phyloP scores from a whole-genome alignment of 2,113 vertebrate genomes.

The Brienomyrus longianalis region DNA sequence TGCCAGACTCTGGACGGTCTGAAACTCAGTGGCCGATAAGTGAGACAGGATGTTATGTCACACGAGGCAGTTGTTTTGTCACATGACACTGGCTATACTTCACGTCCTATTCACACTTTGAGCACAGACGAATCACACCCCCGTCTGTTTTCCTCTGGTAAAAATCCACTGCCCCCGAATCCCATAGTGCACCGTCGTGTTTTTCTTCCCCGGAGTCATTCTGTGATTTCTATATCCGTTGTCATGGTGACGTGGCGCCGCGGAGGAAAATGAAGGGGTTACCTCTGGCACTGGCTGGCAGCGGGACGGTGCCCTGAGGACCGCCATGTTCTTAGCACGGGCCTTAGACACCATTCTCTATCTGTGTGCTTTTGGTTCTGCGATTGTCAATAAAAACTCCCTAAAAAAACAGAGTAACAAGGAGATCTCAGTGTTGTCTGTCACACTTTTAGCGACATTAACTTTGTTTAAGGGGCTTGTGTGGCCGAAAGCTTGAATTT shows the following conservation, averaged over 20 bases:
- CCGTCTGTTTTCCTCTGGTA: slow-evolving; percentile 82
- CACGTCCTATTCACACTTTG: slow-evolving; percentile 80
- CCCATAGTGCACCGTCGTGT: slow-evolving; percentile 88
- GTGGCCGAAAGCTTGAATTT: slow-evolving; percentile 75
- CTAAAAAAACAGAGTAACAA: slow-evolving; percentile 69
- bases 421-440: slow-evolving; percentile 81
- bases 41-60: slow-evolving; percentile 34
- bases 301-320: slow-evolving; percentile 70
- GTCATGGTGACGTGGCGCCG: slow-evolving; percentile 89
- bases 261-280: slow-evolving; percentile 85
- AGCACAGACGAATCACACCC: slow-evolving; percentile 81
- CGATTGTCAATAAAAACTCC: slow-evolving; percentile 80
- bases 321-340: slow-evolving; percentile 69
- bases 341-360: slow-evolving; percentile 77
- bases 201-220: slow-evolving; percentile 88
- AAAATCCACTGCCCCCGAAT: slow-evolving; percentile 82
- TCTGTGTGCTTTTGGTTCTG: slow-evolving; percentile 77
- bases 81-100: slow-evolving; percentile 67
- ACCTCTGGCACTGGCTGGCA: slow-evolving; percentile 82
- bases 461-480: slow-evolving; percentile 83
- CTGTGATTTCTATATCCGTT: slow-evolving; percentile 99
- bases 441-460: slow-evolving; percentile 82
- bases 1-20: neutral
- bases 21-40: neutral
- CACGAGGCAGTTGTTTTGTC: slow-evolving; percentile 17